Evolutionary conservation across 2,113 vertebrate genomes (phyloP).

Genomic region (Cephalopholis sonnerati): DNA sequence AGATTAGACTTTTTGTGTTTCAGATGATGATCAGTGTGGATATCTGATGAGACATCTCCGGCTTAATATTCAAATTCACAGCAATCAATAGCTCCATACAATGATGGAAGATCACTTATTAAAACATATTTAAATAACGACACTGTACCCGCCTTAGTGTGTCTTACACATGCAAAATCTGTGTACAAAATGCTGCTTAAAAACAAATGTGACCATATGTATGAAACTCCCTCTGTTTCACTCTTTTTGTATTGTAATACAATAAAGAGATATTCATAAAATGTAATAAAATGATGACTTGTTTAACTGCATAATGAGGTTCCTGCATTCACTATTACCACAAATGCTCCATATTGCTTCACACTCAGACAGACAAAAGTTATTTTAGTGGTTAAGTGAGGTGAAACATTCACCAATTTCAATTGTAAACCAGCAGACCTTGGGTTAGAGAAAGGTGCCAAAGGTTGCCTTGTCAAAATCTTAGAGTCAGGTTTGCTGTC

Average conservation of each 20-base stretch:
- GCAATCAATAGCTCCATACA: neutral
- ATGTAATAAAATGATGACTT: neutral
- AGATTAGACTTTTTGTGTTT: constrained; percentile 14
- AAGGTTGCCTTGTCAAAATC: neutral
- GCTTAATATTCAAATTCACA: neutral
- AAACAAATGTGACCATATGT: neutral
- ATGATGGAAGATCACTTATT: neutral
- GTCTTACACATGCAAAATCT: neutral
- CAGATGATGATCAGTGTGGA: constrained; percentile 50
- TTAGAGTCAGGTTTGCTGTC: neutral
- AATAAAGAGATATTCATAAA: neutral
- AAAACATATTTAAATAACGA: neutral
- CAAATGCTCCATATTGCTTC: neutral
- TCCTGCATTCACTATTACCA: neutral
- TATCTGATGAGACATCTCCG: constrained; percentile 15
- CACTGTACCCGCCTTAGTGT: neutral
- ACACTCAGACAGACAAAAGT: neutral
- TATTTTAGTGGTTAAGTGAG: constrained; percentile 4
- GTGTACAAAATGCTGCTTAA: neutral
- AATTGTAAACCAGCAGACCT: neutral
- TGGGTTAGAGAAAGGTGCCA: neutral
- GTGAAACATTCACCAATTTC: constrained; percentile 59
- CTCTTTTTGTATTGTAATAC: neutral
- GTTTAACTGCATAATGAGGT: neutral
- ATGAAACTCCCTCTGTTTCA: neutral